These are phyloP conservation scores for Drosophila sechellia DNA, from an alignment of 1,140 invertebrate species.

Conservation along the genomic window DNA sequence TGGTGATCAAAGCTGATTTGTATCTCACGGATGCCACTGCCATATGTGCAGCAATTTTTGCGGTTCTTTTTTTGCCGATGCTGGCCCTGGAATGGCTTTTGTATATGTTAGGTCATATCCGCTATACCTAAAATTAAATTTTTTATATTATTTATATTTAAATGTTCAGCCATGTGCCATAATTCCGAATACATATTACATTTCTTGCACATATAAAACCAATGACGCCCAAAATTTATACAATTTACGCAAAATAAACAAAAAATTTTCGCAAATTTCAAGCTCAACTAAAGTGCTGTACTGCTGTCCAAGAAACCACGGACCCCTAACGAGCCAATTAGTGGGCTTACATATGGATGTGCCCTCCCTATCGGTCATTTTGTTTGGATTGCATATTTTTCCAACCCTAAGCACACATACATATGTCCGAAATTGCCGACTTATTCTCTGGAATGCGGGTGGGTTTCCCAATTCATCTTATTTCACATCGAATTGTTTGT, in stretches of 20 bases:
- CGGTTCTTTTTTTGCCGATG: conserved; percentile 13
- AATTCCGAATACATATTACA: conserved; percentile 28
- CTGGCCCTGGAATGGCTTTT: neutral
- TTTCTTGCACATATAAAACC: conserved; percentile 46
- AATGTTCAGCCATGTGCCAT: conserved; percentile 51
- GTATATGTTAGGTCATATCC: no score
- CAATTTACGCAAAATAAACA: conserved; percentile 38
- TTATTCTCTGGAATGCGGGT: conserved; percentile 76
- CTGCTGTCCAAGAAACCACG: neutral
- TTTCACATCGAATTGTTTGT: conserved; percentile 12
- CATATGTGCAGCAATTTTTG: conserved; percentile 47
- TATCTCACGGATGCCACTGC: conserved; percentile 48
- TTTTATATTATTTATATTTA: no score
- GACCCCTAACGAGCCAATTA: conserved; percentile 33
- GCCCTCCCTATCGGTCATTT: conserved; percentile 2
- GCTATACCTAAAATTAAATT: no score
- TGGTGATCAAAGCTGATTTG: conserved; percentile 54
- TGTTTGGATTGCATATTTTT: conserved; percentile 29
- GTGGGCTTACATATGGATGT: conserved; percentile 8
- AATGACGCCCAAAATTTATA: conserved; percentile 63
- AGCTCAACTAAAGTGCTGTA: no score
- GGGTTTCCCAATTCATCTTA: conserved; percentile 24
- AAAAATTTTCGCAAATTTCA: no score
- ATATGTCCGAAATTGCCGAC: conserved; percentile 34
- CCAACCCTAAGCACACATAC: conserved; percentile 30